phyloP scores from a whole-genome alignment of 2,797 vertebrate species.

The Mallotus villosus region DNA sequence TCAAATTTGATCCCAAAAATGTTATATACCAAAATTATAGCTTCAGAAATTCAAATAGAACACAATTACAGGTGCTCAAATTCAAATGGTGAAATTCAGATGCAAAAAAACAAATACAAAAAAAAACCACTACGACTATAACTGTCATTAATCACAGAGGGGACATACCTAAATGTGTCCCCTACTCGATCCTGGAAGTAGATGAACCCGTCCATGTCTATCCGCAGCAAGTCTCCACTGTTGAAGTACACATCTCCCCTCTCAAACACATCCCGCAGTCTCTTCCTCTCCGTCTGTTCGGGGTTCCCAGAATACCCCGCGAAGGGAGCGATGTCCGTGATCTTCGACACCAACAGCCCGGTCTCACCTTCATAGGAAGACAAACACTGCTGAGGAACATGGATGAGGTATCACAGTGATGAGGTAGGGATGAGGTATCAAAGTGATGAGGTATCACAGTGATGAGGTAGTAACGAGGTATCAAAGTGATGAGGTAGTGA shows the following conservation, averaged over 20 bases:
- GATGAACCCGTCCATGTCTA: constrained; percentile 82
- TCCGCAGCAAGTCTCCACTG: constrained; percentile 82
- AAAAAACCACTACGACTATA: no score
- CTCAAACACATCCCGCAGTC: constrained; percentile 80
- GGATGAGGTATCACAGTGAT: not conserved
- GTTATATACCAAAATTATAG: no score
- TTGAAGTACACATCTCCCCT: constrained; percentile 88
- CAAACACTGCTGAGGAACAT: no score
- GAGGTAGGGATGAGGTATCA: constrained; percentile 1
- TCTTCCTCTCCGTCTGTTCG: constrained; percentile 84
- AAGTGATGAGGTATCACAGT: not conserved
- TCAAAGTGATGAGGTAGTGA: no score
- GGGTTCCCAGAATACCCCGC: constrained; percentile 78
- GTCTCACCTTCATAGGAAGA: constrained; percentile 73
- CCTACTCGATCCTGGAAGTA: constrained; percentile 88
- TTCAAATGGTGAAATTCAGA: no score
- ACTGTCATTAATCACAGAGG: no score
- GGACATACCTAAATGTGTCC: constrained; percentile 83
- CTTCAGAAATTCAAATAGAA: no score
- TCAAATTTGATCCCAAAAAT: no score
- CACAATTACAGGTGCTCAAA: no score
- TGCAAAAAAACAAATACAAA: no score
- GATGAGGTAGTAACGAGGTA: no score
- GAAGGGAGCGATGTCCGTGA: constrained; percentile 74
- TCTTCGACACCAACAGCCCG: constrained; percentile 81